Conservation (phyloP, 1,140 invertebrate genomes). For the Eriocheir sinensis region DNA sequence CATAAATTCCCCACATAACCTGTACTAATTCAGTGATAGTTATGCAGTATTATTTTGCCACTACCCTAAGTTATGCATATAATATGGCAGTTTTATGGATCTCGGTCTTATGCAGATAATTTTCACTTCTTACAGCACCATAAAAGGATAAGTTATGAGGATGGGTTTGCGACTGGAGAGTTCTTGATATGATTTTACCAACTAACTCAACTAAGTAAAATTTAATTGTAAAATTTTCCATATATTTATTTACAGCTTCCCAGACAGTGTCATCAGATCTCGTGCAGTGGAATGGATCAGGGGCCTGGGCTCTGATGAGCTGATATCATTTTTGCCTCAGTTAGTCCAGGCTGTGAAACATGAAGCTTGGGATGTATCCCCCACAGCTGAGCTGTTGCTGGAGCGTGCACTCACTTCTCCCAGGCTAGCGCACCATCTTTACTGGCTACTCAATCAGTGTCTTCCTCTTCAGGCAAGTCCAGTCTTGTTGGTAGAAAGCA, state of each 20-base stretch:
- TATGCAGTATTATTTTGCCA: too few relatives aligned
- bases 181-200: neutral
- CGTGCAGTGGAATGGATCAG: constrained; percentile 92
- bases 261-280: constrained; percentile 92
- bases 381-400: constrained; percentile 90
- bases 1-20: too few relatives aligned
- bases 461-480: constrained; percentile 86
- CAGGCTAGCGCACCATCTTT: constrained; percentile 95
- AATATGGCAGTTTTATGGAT: too few relatives aligned
- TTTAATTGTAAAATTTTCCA: constrained; percentile 34
- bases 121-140: too few relatives aligned
- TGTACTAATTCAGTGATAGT: too few relatives aligned
- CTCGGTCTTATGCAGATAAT: too few relatives aligned
- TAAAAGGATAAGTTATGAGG: too few relatives aligned
- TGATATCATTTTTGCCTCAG: constrained; percentile 96
- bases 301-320: constrained; percentile 90
- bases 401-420: constrained; percentile 92
- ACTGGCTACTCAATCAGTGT: constrained; percentile 94
- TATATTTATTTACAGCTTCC: constrained; percentile 87
- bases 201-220: neutral
- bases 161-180: too few relatives aligned
- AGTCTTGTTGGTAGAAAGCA: neutral
- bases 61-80: too few relatives aligned
- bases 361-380: constrained; percentile 95
- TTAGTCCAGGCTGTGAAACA: constrained; percentile 96